These are phyloP conservation scores for Naja naja DNA, from an alignment of 2,113 vertebrate genomes.

Conservation along the genomic window DNA sequence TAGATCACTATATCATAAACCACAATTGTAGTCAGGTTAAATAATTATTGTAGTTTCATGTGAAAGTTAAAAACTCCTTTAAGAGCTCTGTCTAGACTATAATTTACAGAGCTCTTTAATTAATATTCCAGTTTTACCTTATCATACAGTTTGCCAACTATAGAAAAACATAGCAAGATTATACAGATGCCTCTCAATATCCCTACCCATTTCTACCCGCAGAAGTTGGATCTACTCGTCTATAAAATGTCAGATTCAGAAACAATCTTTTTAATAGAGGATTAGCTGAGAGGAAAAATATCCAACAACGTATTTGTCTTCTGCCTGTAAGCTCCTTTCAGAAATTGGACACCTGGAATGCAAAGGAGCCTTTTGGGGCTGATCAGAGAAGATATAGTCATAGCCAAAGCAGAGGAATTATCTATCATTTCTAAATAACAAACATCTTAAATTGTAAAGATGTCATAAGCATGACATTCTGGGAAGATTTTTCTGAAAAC, in stretches of 20 bases:
- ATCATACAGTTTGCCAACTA: neutral
- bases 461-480: neutral
- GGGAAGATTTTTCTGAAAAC: neutral
- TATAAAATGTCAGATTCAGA: neutral
- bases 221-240: neutral
- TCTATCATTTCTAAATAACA: neutral
- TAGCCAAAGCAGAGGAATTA: neutral
- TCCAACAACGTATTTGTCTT: neutral
- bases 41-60: neutral
- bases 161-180: neutral
- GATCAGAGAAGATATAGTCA: neutral
- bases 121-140: neutral
- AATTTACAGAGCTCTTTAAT: neutral
- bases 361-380: neutral
- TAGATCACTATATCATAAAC: neutral
- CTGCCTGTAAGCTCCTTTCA: neutral
- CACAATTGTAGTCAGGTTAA: neutral
- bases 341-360: neutral
- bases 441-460: neutral
- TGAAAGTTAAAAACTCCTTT: neutral
- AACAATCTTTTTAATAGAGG: neutral
- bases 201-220: neutral
- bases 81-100: neutral
- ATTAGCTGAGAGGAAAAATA: neutral
- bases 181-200: neutral